These are phyloP conservation scores for Ptychoptera albimana DNA, from an alignment of 2,888 invertebrate genomes.

Conservation along the genomic window DNA sequence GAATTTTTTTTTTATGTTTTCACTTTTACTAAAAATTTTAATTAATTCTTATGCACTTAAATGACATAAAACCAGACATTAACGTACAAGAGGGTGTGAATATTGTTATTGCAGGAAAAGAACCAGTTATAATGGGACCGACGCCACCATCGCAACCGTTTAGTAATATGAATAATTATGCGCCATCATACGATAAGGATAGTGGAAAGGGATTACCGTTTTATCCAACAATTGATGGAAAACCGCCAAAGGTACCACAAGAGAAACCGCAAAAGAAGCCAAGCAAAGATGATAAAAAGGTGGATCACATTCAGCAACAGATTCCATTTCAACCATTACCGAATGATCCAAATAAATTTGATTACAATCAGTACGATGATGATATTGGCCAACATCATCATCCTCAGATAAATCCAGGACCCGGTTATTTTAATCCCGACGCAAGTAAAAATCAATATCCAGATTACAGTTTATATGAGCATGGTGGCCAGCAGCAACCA, in stretches of 20 bases:
- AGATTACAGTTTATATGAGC: constrained; percentile 23
- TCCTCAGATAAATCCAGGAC: constrained; percentile 33
- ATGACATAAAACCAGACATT: constrained; percentile 2
- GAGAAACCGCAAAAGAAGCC: constrained; percentile 15
- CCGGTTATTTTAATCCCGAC: constrained; percentile 25
- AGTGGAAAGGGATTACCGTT: constrained; percentile 16
- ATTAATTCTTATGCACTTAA: background rate
- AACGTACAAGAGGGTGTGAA: constrained; percentile 1
- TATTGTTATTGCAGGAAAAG: constrained; percentile 1
- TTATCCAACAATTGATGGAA: constrained; percentile 29
- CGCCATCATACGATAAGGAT: constrained; percentile 6
- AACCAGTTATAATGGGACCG: background rate
- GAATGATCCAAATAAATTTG: constrained; percentile 8
- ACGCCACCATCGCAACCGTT: background rate
- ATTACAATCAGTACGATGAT: constrained; percentile 4
- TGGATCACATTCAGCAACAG: background rate
- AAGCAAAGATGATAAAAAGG: constrained; percentile 9
- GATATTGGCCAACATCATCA: constrained; percentile 15
- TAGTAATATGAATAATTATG: background rate
- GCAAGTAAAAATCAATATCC: constrained; percentile 17
- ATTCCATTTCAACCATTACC: constrained; percentile 14
- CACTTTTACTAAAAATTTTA: too few relatives aligned
- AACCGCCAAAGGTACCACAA: constrained; percentile 20
- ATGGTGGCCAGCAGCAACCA: constrained; percentile 21
- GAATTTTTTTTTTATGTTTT: too few relatives aligned